A percentile compares a stretch with the other conserved stretches of the same genome.
These are phyloP conservation scores for Ammospiza nelsoni DNA, from an alignment of 2,113 vertebrate species.

Conservation along the genomic window DNA sequence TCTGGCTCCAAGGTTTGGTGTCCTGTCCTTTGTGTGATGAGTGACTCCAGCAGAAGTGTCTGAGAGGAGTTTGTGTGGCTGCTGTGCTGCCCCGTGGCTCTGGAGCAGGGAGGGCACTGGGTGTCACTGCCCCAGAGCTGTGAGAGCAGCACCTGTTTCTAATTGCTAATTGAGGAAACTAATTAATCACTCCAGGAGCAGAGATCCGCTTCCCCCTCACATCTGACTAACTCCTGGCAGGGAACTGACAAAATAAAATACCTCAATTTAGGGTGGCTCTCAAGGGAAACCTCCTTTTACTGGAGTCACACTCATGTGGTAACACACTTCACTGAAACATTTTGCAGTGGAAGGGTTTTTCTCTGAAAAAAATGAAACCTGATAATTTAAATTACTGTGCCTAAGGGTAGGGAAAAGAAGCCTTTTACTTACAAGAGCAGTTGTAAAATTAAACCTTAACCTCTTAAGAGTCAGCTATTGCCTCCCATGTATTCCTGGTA, in stretches of 20 bases:
- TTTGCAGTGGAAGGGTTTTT: not conserved
- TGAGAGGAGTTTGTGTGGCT: accelerated
- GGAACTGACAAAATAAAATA: not conserved
- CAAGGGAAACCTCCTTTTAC: not conserved
- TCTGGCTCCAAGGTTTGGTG: not conserved
- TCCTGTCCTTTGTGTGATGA: not conserved
- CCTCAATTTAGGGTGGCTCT: not conserved
- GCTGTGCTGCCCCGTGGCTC: not conserved
- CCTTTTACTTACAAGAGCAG: not conserved
- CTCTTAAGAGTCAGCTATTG: not conserved
- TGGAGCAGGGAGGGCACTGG: not conserved
- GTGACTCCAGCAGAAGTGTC: accelerated
- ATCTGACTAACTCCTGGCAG: not conserved
- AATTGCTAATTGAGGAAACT: not conserved
- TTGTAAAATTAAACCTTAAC: not conserved
- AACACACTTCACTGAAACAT: not conserved
- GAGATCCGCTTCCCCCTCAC: accelerated
- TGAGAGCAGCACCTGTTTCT: not conserved
- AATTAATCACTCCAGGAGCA: not conserved
- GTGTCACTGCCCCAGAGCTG: not conserved
- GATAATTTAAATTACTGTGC: not conserved
- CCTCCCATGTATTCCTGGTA: not conserved
- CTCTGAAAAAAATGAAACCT: not conserved
- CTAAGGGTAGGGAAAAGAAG: not conserved
- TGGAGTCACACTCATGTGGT: accelerated